Conservation (phyloP, 2,888 invertebrate genomes). For the Apamea crenata region DNA sequence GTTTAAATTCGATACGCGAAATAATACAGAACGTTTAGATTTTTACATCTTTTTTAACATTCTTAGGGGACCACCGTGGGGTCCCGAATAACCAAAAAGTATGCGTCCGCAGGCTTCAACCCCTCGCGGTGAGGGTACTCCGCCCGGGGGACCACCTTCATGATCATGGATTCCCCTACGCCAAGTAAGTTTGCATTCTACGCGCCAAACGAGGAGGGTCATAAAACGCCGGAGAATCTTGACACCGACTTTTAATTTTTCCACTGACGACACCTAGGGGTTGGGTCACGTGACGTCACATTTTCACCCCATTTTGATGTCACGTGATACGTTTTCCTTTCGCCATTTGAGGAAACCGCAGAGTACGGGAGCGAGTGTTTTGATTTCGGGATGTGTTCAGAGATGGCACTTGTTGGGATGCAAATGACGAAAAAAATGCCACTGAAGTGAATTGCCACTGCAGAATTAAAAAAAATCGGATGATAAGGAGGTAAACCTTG, state of each 20-base stretch:
- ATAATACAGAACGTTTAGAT: neutral
- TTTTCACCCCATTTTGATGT: neutral
- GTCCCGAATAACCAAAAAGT: neutral
- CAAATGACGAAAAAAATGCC: no score
- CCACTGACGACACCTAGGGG: neutral
- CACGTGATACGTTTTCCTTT: neutral
- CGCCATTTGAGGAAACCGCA: no score
- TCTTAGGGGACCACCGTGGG: neutral
- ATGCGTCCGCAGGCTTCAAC: neutral
- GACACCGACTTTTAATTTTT: neutral
- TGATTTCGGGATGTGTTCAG: neutral
- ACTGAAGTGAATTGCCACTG: no score
- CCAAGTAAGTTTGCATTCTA: neutral
- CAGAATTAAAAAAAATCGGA: no score
- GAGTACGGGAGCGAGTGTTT: neutral
- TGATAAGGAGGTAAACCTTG: no score
- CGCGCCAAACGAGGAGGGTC: neutral
- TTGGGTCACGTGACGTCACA: no score
- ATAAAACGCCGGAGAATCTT: neutral
- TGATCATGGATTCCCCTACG: slow-evolving; percentile 1
- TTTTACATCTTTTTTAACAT: neutral
- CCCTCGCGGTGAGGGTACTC: neutral
- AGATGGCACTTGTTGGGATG: neutral
- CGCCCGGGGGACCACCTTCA: neutral
- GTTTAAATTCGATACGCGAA: neutral